Evolutionary conservation across 2,888 invertebrate species (phyloP).

Genomic region (Neuroscelio doddi): DNA sequence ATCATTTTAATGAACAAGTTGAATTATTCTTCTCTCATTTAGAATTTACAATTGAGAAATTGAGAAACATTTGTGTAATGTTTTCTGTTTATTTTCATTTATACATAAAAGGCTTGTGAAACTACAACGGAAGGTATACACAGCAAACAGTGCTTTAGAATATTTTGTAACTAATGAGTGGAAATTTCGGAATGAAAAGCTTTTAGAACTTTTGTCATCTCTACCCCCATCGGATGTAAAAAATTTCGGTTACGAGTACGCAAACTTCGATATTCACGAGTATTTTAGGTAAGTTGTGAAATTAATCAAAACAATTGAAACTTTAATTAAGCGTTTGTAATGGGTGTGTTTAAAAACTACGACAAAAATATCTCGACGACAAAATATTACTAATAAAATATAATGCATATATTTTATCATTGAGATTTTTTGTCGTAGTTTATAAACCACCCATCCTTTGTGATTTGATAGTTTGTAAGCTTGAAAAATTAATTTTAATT

Average conservation of each 20-base stretch:
- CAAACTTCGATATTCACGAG: slow-evolving; percentile 73
- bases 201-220: slow-evolving; percentile 73
- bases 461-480: not conserved
- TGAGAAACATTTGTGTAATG: not conserved
- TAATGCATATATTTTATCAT: no score
- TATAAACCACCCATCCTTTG: no score
- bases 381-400: slow-evolving; percentile 4
- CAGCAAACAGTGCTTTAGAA: slow-evolving; percentile 80
- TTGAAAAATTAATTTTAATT: not conserved
- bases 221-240: slow-evolving; percentile 74
- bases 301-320: slow-evolving; percentile 3
- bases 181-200: slow-evolving; percentile 81
- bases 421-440: no score
- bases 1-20: not conserved
- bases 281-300: slow-evolving; percentile 70
- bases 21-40: not conserved
- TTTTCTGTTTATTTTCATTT: slow-evolving; percentile 36
- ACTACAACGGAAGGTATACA: slow-evolving; percentile 86
- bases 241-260: slow-evolving; percentile 77
- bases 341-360: no score
- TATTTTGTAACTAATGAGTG: slow-evolving; percentile 86
- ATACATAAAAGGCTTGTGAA: slow-evolving; percentile 79
- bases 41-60: no score
- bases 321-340: no score
- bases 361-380: no score